These are phyloP conservation scores for Pipistrellus kuhlii DNA, from an alignment of 2,797 vertebrate species.

Conservation along the genomic window DNA sequence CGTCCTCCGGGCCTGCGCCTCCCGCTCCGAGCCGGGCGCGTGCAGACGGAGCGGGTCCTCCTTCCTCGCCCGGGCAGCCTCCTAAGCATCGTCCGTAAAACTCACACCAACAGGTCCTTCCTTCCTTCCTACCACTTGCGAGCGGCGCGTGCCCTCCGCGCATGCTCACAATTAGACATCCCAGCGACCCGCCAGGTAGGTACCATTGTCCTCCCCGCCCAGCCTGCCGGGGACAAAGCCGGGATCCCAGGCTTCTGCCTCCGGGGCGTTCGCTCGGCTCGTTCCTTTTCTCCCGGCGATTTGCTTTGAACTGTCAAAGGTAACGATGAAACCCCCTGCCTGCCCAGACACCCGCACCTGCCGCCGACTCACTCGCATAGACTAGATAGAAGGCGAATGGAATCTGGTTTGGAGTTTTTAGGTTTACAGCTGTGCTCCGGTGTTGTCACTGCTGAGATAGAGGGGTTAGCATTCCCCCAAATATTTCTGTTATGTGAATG, in stretches of 20 bases:
- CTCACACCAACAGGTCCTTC: background rate
- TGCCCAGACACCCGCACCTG: background rate
- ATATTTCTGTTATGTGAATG: background rate
- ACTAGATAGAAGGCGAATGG: background rate
- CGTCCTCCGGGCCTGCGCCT: background rate
- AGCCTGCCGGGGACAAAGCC: background rate
- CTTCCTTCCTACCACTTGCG: background rate
- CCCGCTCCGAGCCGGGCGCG: background rate
- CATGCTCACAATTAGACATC: conserved; percentile 28
- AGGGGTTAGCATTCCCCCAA: background rate
- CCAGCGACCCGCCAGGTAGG: conserved; percentile 35
- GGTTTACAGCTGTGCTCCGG: background rate
- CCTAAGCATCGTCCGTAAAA: background rate
- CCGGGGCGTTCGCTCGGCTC: background rate
- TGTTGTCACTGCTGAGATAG: background rate
- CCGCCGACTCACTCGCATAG: background rate
- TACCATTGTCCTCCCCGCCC: background rate
- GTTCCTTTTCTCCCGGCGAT: background rate
- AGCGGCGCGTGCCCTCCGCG: background rate
- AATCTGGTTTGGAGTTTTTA: background rate
- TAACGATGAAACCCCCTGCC: background rate
- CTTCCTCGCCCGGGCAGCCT: background rate
- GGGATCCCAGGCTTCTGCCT: background rate
- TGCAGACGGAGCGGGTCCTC: background rate
- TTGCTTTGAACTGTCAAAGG: background rate